A percentile compares a stretch with the other conserved stretches of the same genome.
Evolutionary conservation across 2,113 vertebrate genomes (phyloP).

Genomic region (Caloenas nicobarica): DNA sequence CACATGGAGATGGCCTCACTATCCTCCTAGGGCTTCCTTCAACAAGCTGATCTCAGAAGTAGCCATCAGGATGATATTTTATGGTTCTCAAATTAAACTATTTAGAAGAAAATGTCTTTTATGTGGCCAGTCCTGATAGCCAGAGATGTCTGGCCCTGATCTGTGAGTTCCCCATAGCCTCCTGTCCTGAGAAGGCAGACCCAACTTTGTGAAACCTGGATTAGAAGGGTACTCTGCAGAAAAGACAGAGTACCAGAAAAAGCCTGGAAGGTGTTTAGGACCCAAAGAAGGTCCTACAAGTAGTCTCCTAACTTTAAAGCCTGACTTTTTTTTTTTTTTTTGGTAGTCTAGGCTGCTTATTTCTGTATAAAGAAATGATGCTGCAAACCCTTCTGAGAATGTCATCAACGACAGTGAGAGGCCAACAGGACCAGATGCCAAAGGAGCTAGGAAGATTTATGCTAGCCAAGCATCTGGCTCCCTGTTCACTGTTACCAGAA

Average conservation of each 20-base stretch:
- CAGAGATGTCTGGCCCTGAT: neutral
- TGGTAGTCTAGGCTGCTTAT: neutral
- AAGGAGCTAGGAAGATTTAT: neutral
- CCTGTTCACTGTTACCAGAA: neutral
- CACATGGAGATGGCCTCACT: neutral
- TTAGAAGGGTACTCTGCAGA: neutral
- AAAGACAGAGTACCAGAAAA: neutral
- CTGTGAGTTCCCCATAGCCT: neutral
- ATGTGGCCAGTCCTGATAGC: neutral
- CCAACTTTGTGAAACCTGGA: neutral
- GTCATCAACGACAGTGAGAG: neutral
- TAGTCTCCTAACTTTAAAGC: neutral
- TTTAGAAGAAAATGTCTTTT: neutral
- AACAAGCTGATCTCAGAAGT: neutral
- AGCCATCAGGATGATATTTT: neutral
- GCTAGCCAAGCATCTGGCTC: neutral
- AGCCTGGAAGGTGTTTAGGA: neutral
- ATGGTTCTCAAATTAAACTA: neutral
- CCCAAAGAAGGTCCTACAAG: neutral
- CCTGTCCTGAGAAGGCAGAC: neutral
- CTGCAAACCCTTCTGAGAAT: neutral
- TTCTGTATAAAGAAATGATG: neutral
- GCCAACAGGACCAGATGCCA: neutral
- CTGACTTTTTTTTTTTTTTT: neutral
- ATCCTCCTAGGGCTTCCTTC: neutral